Evolutionary conservation across 2,797 vertebrate genomes (phyloP), one percentile per base, ranked within the genome.

Genomic region (Pelodytes ibericus): DNA sequence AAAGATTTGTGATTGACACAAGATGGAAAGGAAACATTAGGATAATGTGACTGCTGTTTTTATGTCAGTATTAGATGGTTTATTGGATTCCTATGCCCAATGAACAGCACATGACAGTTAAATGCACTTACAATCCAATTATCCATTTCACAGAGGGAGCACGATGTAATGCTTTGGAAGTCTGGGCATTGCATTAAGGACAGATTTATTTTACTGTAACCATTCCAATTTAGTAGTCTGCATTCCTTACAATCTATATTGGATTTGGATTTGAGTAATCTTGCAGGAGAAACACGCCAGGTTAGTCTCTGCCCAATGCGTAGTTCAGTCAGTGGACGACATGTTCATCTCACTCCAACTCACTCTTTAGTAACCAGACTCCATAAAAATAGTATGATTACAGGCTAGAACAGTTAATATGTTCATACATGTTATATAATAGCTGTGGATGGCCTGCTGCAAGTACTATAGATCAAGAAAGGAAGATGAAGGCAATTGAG

Each of bases 1-100:
- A 18, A n/a, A 75, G 75, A 79, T 81, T 87, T 83, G 72, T 81
- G n/a, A 36, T 41, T 62, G 49, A 36, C 30, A 2, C 2, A 39
- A 27, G 26, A 62, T 33, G 20, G 18, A 18, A 31, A 62, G n/a
- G 30, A 11, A 31, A 16, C 26, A 30, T 60, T 60, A 31, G 5
- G 49, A 53, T 5, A 20, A 60, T n/a, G 16, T 31, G 16, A 15
- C 58, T 60, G 27, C 27, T 60, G 26, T 30, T 60, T 58, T 26
- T 31, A 18, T 60, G 27, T 18, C 58, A n/a, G 2, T 30, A n/a
- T 31, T 16, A 30, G 1, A 30, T 30, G 29, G 13, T 60, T 31
- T 60, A 31, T 31, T 2, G 49, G n/a, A 24, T 53, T 22, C n/a
- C 49, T 22, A 24, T 24, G 24, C 24, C 25, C 56, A 26, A 15